These are phyloP conservation scores for Columba guinea DNA, from an alignment of 2,797 vertebrate species.

Conservation along the genomic window DNA sequence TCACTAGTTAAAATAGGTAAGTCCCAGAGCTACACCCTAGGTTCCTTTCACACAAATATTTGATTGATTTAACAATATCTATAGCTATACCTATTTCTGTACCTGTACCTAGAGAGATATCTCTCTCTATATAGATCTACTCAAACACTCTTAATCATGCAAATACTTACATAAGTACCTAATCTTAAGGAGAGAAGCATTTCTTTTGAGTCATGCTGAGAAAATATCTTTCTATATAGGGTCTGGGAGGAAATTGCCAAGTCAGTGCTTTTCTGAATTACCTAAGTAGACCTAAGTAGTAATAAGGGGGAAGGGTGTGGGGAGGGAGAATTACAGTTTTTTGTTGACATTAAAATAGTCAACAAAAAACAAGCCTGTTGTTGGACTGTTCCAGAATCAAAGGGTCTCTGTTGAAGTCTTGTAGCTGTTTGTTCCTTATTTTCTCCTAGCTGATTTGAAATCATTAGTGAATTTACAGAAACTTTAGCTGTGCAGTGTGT, in stretches of 20 bases:
- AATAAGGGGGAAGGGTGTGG: accelerated
- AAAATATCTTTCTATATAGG: background rate
- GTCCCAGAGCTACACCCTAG: background rate
- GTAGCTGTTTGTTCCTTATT: background rate
- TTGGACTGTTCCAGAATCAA: background rate
- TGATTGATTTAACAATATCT: background rate
- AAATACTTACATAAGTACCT: background rate
- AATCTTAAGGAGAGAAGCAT: background rate
- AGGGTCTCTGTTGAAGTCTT: background rate
- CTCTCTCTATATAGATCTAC: background rate
- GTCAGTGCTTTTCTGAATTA: background rate
- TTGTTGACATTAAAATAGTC: background rate
- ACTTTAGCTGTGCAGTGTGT: background rate
- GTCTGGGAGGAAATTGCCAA: background rate
- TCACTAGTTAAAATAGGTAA: background rate
- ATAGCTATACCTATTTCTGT: background rate
- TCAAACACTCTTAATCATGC: background rate
- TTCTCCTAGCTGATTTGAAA: background rate
- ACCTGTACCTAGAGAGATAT: background rate
- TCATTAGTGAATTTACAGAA: background rate
- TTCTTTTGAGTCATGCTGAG: background rate
- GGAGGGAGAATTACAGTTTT: background rate
- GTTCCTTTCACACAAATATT: background rate
- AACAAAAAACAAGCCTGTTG: background rate
- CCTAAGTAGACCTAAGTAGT: background rate